Conservation (phyloP, 2,113 vertebrate species). For the Oenanthe oenanthe region DNA sequence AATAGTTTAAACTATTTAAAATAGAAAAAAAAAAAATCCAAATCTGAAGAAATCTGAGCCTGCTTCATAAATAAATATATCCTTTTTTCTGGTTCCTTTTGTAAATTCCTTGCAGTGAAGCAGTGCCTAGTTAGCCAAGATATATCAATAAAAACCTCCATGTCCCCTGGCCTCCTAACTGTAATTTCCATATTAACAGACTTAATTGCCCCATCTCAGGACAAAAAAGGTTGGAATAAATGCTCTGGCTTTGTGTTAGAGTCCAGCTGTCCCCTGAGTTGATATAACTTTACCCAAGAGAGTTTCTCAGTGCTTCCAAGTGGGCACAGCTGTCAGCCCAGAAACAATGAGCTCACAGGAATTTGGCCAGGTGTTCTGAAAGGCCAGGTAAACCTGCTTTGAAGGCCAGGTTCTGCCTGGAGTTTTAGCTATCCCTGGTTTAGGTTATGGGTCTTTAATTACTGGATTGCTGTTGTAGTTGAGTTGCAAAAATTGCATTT, state of each 20-base stretch:
- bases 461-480: neutral
- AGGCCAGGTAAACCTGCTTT: neutral
- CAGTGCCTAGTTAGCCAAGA: neutral
- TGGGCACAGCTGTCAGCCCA: neutral
- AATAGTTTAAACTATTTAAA: neutral
- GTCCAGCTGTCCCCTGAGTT: neutral
- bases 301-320: neutral
- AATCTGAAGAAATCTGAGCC: neutral
- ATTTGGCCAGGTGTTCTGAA: neutral
- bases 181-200: neutral
- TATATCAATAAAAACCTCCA: neutral
- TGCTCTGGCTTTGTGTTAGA: neutral
- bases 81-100: neutral
- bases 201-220: neutral
- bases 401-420: neutral
- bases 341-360: neutral
- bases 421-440: neutral
- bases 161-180: neutral
- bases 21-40: neutral
- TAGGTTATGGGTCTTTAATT: neutral
- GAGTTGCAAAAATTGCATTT: neutral
- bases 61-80: neutral
- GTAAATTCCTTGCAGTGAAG: neutral
- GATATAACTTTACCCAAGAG: neutral
- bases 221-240: neutral